A percentile compares a stretch with the other conserved stretches of the same genome.
These are phyloP conservation scores for Poeciliopsis presidionis DNA, from an alignment of 2,797 vertebrate genomes.

Conservation along the genomic window DNA sequence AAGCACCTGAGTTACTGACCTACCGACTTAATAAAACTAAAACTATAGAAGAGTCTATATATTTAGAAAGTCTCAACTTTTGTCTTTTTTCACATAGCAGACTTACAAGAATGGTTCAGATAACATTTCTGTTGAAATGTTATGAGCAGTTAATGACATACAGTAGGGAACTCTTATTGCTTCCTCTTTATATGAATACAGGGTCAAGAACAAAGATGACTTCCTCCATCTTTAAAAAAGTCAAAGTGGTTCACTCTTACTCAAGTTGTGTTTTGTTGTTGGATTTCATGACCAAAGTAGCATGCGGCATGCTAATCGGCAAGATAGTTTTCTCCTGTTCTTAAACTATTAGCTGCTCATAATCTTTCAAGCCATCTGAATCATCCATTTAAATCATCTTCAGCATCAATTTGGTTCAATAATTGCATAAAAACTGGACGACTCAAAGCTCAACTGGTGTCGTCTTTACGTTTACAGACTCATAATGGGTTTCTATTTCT, in stretches of 20 bases:
- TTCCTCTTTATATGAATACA: background rate
- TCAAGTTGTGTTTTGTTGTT: background rate
- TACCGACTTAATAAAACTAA: background rate
- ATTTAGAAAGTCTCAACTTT: background rate
- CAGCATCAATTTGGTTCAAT: conserved; percentile 49
- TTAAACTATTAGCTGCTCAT: background rate
- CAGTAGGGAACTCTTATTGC: background rate
- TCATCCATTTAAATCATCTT: conserved; percentile 2
- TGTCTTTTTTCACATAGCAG: background rate
- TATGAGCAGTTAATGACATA: background rate
- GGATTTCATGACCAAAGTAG: background rate
- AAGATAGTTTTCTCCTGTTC: background rate
- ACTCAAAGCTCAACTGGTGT: conserved; percentile 10
- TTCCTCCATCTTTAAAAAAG: background rate
- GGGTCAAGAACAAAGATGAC: background rate
- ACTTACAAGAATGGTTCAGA: background rate
- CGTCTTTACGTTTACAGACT: background rate
- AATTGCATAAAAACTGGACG: conserved; percentile 75
- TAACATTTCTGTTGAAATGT: background rate
- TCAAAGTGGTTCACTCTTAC: background rate
- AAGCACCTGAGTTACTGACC: background rate
- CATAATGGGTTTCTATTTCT: background rate
- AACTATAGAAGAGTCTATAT: background rate
- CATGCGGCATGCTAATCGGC: background rate
- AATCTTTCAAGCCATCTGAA: background rate